Conservation (phyloP, 2,888 invertebrate species). For the Dicyrtoma fusca region DNA sequence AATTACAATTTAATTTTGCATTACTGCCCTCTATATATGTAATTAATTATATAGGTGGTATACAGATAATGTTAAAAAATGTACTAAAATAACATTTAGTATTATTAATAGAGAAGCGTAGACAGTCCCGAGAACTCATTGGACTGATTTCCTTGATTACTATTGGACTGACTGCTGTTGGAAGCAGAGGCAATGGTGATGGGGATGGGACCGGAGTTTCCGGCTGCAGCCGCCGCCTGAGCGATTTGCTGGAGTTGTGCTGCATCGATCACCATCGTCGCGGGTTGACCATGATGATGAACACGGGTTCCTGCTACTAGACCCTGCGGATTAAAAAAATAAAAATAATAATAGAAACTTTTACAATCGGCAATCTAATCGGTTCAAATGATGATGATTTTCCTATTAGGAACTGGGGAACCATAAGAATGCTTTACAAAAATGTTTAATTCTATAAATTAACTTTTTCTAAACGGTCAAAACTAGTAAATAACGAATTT, state of each 20-base stretch:
- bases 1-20: no score
- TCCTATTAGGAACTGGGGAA: no score
- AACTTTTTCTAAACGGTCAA: no score
- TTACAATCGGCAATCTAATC: no score
- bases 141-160: conserved; percentile 42
- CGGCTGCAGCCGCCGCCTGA: conserved; percentile 46
- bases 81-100: conserved; percentile 1
- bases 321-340: conserved; percentile 31
- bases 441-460: no score
- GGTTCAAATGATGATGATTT: no score
- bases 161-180: conserved; percentile 29
- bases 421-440: no score
- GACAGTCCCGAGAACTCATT: conserved; percentile 47
- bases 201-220: conserved; percentile 42
- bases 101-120: conserved; percentile 43
- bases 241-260: conserved; percentile 52
- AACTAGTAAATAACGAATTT: no score
- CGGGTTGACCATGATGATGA: conserved; percentile 36
- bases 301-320: conserved; percentile 42
- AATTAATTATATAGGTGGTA: no score
- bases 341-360: no score
- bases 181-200: conserved; percentile 47
- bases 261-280: conserved; percentile 51
- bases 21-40: no score
- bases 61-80: no score